Conservation (phyloP, 2,797 vertebrate genomes). For the Tadarida brasiliensis region DNA sequence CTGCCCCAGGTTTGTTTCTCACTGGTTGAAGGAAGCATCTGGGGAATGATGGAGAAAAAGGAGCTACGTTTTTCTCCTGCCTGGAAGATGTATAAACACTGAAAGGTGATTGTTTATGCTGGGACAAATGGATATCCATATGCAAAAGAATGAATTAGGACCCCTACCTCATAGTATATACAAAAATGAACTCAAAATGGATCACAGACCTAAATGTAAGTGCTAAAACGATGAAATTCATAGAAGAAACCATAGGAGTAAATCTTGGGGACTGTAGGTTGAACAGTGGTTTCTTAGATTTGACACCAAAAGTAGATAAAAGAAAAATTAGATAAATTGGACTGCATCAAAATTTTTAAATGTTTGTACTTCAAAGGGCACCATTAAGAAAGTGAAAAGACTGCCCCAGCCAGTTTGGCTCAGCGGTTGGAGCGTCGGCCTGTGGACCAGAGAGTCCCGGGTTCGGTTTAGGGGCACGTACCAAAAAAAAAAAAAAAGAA, state of each 20-base stretch:
- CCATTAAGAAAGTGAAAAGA: constrained; percentile 25
- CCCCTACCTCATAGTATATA: neutral
- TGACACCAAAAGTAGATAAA: neutral
- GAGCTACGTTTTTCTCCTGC: neutral
- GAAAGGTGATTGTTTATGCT: neutral
- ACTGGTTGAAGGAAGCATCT: neutral
- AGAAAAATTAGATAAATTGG: constrained; percentile 11
- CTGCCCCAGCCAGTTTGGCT: too few relatives aligned
- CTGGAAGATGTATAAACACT: neutral
- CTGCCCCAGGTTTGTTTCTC: neutral
- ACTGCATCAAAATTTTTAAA: neutral
- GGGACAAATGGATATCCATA: neutral
- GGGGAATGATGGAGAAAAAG: neutral
- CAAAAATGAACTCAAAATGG: neutral
- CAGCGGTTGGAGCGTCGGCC: too few relatives aligned
- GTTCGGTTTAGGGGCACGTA: too few relatives aligned
- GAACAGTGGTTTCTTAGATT: neutral
- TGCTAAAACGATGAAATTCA: neutral
- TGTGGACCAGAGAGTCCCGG: too few relatives aligned
- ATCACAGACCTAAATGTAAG: neutral
- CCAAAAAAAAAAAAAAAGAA: too few relatives aligned
- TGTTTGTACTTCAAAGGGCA: neutral
- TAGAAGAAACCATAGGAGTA: neutral
- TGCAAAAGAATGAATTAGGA: neutral
- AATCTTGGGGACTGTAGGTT: neutral